A percentile compares a stretch with the other conserved stretches of the same genome.
Conservation (phyloP, 2,113 vertebrate species). For the Bombycilla garrulus region DNA sequence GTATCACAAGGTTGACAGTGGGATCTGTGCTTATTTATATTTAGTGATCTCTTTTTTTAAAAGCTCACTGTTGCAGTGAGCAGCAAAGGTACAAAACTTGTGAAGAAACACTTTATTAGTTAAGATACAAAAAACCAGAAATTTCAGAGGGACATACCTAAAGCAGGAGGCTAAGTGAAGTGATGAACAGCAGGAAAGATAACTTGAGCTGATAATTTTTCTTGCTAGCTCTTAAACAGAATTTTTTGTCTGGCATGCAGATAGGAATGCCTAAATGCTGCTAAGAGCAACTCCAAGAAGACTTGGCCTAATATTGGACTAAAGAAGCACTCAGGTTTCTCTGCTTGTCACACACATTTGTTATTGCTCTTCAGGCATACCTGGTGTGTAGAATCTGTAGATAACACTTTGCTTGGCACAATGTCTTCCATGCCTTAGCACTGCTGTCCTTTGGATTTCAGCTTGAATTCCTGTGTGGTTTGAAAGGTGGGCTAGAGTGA, state of each 20-base stretch:
- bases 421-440: neutral
- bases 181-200: neutral
- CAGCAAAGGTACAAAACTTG: neutral
- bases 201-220: neutral
- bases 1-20: neutral
- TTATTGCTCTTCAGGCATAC: neutral
- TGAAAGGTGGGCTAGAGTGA: neutral
- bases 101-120: neutral
- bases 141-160: neutral
- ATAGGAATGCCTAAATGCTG: neutral
- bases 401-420: neutral
- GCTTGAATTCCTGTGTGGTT: neutral
- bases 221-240: neutral
- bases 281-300: neutral
- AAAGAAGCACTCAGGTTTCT: neutral
- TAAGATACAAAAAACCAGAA: neutral
- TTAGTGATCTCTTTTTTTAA: neutral
- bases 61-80: neutral
- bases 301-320: neutral
- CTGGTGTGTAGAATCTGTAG: neutral
- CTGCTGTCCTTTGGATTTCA: neutral
- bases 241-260: neutral
- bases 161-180: neutral
- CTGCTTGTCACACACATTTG: neutral
- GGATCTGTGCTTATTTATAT: neutral